These are phyloP conservation scores for Plebejus melissa DNA, from an alignment of 2,888 invertebrate species.

Conservation along the genomic window DNA sequence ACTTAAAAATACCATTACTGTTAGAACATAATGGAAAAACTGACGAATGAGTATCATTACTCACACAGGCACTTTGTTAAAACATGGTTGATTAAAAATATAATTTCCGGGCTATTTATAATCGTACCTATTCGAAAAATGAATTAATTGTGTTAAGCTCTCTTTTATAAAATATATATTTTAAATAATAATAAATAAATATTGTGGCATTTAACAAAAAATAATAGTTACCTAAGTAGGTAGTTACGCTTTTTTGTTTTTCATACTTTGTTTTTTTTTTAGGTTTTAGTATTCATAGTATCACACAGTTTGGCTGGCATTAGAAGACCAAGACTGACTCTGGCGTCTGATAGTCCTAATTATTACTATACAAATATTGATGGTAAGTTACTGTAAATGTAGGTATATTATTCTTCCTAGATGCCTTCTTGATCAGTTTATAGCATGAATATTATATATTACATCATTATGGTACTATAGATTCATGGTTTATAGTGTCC, in stretches of 20 bases:
- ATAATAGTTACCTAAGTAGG: too few species aligned
- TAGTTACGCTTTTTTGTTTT: too few species aligned
- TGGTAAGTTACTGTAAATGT: slow-evolving; percentile 45
- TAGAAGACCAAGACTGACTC: slow-evolving; percentile 53
- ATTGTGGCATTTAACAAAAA: too few species aligned
- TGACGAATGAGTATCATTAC: slow-evolving; percentile 44
- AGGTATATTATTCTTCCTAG: too few species aligned
- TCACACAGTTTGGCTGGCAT: slow-evolving; percentile 43
- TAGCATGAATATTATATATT: too few species aligned
- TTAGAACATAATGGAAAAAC: slow-evolving; percentile 32
- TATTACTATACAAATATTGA: slow-evolving; percentile 57
- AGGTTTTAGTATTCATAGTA: slow-evolving; percentile 44
- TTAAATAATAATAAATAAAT: too few species aligned
- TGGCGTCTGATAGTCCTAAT: slow-evolving; percentile 51
- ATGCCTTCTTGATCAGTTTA: too few species aligned
- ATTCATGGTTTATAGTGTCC: too few species aligned
- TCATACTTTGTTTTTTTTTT: slow-evolving; percentile 33
- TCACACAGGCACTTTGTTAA: slow-evolving; percentile 41
- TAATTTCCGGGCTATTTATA: not conserved
- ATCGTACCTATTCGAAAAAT: not conserved
- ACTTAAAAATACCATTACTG: not conserved
- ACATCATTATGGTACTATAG: too few species aligned
- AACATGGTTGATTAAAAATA: slow-evolving; percentile 34
- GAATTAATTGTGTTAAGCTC: too few species aligned
- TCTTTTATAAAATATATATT: too few species aligned